Evolutionary conservation across 2,888 invertebrate genomes (phyloP), one percentile per base, ranked within the genome.

Genomic region (Hydroisotoma schaefferi): DNA sequence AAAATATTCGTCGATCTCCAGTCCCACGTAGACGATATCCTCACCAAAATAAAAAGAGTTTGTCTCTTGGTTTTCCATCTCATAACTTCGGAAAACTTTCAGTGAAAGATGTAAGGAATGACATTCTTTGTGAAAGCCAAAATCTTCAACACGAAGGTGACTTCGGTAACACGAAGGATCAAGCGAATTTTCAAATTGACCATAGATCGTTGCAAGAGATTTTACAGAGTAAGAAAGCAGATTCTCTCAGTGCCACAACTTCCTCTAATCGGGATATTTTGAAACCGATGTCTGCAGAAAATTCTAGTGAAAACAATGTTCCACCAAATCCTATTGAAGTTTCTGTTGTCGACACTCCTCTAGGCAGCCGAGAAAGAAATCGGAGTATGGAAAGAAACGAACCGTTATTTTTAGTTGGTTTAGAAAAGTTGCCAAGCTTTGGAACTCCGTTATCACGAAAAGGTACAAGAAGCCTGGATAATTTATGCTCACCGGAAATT

Each of bases 381-480:
- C 47, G 25, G 20, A 72, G 70, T 29, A 72, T 69, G 67, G 67
- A 67, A 38, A 61, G 53, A 53, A 62, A 67, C 61, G 57, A 59
- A 25, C 64, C 61, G 15, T 57, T 69, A 23, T 66, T 64, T 18
- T 64, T n/a, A 12, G 53, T 54, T 18, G 57, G 60, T 22, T 62
- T n/a, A 10, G 53, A 57, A 22, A 57, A 59, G 25, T 55, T 59
- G 10, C 53, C 25, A 43, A 63, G 59, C 26, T 47, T 59, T 51
- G 53, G 61, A 23, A 23, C 52, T 1, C 58, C 62, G 20, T 22
- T 63, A 3, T 56, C 61, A 15, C 53, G 62, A 25, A 56, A 59
- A 65, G 72, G 72, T 10, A 70, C 69, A 2, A 57, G 70, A 52
- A 72, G 72, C 46, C 63, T 72, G 40, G 72, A 72, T 55, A 70